Conservation (phyloP, 2,888 invertebrate genomes). For the Abscondita cerata region DNA sequence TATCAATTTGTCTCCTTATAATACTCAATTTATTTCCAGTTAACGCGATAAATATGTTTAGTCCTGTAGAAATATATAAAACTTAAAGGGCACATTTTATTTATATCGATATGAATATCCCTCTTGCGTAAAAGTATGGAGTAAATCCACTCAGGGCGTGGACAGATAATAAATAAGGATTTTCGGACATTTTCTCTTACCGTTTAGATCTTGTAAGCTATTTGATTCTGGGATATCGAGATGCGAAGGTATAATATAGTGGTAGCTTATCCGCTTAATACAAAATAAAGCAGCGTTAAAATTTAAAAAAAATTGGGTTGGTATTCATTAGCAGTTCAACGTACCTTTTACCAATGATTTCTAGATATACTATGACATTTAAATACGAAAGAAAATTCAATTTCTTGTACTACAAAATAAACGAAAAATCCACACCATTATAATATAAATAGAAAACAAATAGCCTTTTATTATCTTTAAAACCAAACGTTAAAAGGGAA, state of each 20-base stretch:
- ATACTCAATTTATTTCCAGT: too few relatives aligned
- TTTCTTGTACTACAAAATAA: not conserved
- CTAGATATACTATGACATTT: too few relatives aligned
- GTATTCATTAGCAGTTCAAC: too few relatives aligned
- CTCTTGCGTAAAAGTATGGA: slow-evolving; percentile 33
- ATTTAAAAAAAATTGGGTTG: too few relatives aligned
- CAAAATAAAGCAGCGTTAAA: too few relatives aligned
- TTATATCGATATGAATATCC: slow-evolving; percentile 29
- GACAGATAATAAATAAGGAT: slow-evolving; percentile 38
- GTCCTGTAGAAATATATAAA: too few relatives aligned
- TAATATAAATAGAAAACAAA: slow-evolving; percentile 35
- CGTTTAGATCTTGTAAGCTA: not conserved
- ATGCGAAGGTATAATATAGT: not conserved
- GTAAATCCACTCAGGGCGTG: slow-evolving; percentile 30
- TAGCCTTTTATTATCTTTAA: slow-evolving; percentile 28
- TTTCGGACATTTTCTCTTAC: slow-evolving; percentile 9
- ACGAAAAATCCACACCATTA: slow-evolving; percentile 20
- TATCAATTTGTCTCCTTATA: too few relatives aligned
- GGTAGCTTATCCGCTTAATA: not conserved
- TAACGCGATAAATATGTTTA: too few relatives aligned
- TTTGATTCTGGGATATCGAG: slow-evolving; percentile 2
- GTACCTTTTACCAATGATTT: too few relatives aligned
- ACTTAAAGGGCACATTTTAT: slow-evolving; percentile 13
- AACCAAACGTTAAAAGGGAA: slow-evolving; percentile 27
- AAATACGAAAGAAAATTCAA: not conserved